Evolutionary conservation across 2,888 invertebrate genomes (phyloP).

Genomic region (Tetranychus piercei): DNA sequence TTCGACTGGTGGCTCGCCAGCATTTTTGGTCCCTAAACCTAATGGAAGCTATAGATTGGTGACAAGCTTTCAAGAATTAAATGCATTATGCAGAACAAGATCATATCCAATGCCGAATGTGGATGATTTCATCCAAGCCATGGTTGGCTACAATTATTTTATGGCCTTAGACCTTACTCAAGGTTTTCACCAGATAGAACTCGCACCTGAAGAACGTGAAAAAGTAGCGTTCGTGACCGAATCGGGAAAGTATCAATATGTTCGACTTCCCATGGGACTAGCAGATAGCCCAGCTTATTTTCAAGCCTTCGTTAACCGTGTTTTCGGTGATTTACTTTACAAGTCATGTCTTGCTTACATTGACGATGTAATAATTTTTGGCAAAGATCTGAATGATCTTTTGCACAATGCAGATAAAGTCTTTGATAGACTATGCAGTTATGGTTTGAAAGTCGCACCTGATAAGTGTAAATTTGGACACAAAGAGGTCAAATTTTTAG

Average conservation of each 20-base stretch:
- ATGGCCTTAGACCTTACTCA: constrained; percentile 23
- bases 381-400: constrained; percentile 21
- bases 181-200: constrained; percentile 26
- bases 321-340: constrained; percentile 23
- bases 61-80: constrained; percentile 27
- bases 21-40: constrained; percentile 31
- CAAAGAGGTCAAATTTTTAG: not conserved
- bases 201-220: constrained; percentile 18
- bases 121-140: constrained; percentile 17
- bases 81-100: constrained; percentile 17
- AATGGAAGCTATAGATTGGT: constrained; percentile 27
- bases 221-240: constrained; percentile 26
- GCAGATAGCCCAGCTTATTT: constrained; percentile 26
- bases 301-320: constrained; percentile 24
- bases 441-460: not conserved
- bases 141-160: constrained; percentile 17
- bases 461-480: not conserved
- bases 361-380: constrained; percentile 25
- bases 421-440: not conserved
- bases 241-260: constrained; percentile 26
- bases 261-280: constrained; percentile 27
- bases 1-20: constrained; percentile 31
- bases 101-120: constrained; percentile 23
- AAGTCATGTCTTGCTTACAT: constrained; percentile 24
- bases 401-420: constrained; percentile 18